phyloP scores from a whole-genome alignment of 2,797 vertebrate species.

The Diglossa cyanea region DNA sequence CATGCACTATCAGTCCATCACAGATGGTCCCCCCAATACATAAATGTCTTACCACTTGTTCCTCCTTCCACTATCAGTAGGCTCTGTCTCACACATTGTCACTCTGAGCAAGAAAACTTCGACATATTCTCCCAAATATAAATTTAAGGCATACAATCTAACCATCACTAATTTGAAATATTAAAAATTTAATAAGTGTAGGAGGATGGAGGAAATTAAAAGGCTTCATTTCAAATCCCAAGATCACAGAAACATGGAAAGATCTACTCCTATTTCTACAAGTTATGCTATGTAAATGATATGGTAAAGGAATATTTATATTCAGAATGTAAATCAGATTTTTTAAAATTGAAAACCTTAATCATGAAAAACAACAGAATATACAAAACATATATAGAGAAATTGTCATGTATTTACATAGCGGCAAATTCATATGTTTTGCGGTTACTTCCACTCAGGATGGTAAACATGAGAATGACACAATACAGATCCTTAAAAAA shows the following conservation, averaged over 20 bases:
- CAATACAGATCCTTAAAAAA: neutral
- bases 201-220: neutral
- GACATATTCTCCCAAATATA: neutral
- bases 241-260: neutral
- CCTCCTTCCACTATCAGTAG: neutral
- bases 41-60: neutral
- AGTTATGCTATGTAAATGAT: neutral
- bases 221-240: neutral
- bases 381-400: neutral
- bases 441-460: neutral
- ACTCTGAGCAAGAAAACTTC: neutral
- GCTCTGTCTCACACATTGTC: neutral
- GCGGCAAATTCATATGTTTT: neutral
- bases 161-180: neutral
- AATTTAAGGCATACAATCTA: neutral
- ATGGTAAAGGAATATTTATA: neutral
- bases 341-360: neutral
- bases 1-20: neutral
- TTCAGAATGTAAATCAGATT: neutral
- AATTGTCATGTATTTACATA: neutral
- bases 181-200: neutral
- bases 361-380: neutral
- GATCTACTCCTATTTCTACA: neutral
- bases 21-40: neutral
- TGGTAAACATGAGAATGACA: neutral